These are phyloP conservation scores for Falco novaeseelandiae DNA, from an alignment of 2,797 vertebrate species.

Conservation along the genomic window DNA sequence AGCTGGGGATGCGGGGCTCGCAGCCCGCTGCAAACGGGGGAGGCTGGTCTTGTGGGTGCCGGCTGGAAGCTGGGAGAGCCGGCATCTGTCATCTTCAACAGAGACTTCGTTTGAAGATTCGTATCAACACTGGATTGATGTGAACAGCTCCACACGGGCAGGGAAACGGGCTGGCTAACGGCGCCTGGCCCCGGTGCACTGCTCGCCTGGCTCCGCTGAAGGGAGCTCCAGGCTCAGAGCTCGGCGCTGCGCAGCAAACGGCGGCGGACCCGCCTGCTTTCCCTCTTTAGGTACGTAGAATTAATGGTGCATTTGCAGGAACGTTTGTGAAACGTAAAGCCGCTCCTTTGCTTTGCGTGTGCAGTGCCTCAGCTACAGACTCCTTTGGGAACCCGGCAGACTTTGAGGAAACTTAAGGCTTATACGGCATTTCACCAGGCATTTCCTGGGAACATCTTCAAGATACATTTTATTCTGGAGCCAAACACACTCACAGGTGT, in stretches of 20 bases:
- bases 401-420: neutral
- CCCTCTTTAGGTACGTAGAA: neutral
- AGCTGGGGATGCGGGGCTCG: neutral
- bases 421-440: neutral
- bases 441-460: neutral
- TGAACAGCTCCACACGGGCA: rapidly evolving
- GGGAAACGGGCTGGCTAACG: rapidly evolving
- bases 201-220: constrained; percentile 8
- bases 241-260: neutral
- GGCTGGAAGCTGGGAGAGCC: neutral
- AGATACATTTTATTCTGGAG: neutral
- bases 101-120: neutral
- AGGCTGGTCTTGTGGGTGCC: neutral
- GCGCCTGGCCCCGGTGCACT: neutral
- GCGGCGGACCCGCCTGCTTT: neutral
- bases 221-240: constrained; percentile 68
- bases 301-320: neutral
- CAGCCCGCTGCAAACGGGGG: neutral
- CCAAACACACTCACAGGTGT: neutral
- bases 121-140: neutral
- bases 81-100: neutral
- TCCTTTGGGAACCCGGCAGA: neutral
- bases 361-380: neutral
- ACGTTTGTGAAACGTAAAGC: neutral
- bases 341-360: neutral